Conservation (phyloP, 2,888 invertebrate genomes). For the Horisme vitalbata region DNA sequence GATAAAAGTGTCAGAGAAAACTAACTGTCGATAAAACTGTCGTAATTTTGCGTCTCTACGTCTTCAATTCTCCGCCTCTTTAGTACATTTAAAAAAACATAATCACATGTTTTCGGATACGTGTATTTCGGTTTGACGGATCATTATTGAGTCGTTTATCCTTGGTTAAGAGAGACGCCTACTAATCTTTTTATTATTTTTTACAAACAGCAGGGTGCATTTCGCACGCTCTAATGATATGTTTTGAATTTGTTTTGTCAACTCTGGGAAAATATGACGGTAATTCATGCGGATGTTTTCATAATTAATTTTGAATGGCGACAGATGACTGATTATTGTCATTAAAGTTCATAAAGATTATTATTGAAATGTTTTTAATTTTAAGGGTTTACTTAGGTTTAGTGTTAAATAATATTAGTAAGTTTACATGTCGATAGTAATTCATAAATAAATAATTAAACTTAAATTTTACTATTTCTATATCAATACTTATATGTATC, state of each 20-base stretch:
- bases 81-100: slow-evolving; percentile 54
- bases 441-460: too few species aligned
- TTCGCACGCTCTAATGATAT: slow-evolving; percentile 60
- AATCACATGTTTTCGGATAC: slow-evolving; percentile 75
- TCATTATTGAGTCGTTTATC: slow-evolving; percentile 73
- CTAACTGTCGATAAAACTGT: neutral
- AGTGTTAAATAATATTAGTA: too few species aligned
- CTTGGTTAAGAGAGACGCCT: slow-evolving; percentile 69
- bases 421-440: too few species aligned
- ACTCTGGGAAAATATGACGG: slow-evolving; percentile 20
- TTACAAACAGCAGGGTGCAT: slow-evolving; percentile 37
- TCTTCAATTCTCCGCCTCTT: slow-evolving; percentile 40
- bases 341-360: too few species aligned
- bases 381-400: too few species aligned
- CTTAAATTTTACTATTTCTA: too few species aligned
- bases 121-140: slow-evolving; percentile 61
- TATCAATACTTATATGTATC: too few species aligned
- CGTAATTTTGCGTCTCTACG: slow-evolving; percentile 35
- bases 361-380: too few species aligned
- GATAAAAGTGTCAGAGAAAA: too few species aligned
- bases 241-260: slow-evolving; percentile 47
- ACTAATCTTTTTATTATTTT: slow-evolving; percentile 43
- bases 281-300: slow-evolving; percentile 28
- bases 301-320: slow-evolving; percentile 25
- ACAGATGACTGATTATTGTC: slow-evolving; percentile 17